These are phyloP conservation scores for Grus americana DNA, from an alignment of 2,113 vertebrate genomes.

Conservation along the genomic window DNA sequence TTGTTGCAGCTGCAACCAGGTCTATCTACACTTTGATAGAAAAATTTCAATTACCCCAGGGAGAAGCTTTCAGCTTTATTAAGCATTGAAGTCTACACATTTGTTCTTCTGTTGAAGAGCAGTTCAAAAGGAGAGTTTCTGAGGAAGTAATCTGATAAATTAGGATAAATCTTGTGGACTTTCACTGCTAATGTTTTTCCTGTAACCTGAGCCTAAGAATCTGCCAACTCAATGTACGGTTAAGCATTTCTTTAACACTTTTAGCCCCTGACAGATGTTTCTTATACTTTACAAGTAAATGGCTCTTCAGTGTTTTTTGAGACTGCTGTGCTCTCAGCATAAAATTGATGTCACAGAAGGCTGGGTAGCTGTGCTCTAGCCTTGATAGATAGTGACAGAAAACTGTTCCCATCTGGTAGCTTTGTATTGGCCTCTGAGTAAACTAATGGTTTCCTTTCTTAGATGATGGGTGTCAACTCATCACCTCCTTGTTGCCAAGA, in stretches of 20 bases:
- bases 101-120: constrained; percentile 79
- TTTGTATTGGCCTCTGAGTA: constrained; percentile 23
- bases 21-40: constrained; percentile 79
- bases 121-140: constrained; percentile 77
- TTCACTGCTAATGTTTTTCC: constrained; percentile 65
- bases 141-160: constrained; percentile 83
- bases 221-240: constrained; percentile 61
- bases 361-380: constrained; percentile 26
- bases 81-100: constrained; percentile 81
- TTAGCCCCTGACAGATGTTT: constrained; percentile 66
- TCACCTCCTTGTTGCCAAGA: neutral
- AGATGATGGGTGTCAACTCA: neutral
- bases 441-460: constrained; percentile 28
- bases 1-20: constrained; percentile 80
- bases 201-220: constrained; percentile 71
- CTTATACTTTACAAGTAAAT: constrained; percentile 64
- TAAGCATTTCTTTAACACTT: constrained; percentile 70
- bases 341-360: constrained; percentile 60
- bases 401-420: constrained; percentile 30
- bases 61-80: constrained; percentile 85
- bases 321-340: constrained; percentile 64
- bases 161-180: constrained; percentile 75
- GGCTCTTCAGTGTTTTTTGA: constrained; percentile 67
- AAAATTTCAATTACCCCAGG: constrained; percentile 80
- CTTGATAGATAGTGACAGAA: constrained; percentile 32